Evolutionary conservation across 2,113 vertebrate genomes (phyloP), one percentile per base, ranked within the genome.

Genomic region (Lepisosteus osseus): DNA sequence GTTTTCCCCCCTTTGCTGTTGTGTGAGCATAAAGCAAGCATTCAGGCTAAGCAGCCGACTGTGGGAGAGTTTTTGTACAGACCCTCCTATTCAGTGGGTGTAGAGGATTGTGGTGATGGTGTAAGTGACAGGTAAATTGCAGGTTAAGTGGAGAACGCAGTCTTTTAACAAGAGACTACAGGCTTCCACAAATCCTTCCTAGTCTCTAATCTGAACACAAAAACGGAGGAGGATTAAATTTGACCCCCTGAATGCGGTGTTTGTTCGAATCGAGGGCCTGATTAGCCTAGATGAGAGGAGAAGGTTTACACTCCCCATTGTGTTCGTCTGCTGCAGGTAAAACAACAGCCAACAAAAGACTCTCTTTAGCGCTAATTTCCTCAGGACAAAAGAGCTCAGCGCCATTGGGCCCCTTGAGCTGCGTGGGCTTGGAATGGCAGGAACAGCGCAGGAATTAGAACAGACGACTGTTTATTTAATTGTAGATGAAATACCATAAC

Each of bases 161-260:
- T 83, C 90, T 94, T 94, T 90, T 93, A 95, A 91, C 91, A 91
- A 89, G 90, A 88, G 88, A 92, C 91, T 92, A 82, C 82, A 84
- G 84, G 91, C 91, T 93, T 89, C 89, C 87, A 88, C 88, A 95
- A 95, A 96, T 95, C 94, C 92, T 91, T 90, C 89, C 94, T 90
- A 93, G 92, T 91, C 93, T 95, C 91, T 95, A 95, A 95, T 95
- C 94, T 95, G 93, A 94, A 95, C 93, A 96, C 93, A 95, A 95
- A 95, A 94, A 92, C 84, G 87, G 89, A 85, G 84, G 86, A 84
- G 92, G 92, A 94, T 95, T 95, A 94, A 96, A 95, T 94, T 84
- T 93, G 94, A 95, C 93, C 94, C 29, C 89, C 84, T 72, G 55
- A 92, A 91, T 92, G 85, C 85, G 88, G 85, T 88, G 89, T 92